Conservation (phyloP, 2,113 vertebrate genomes). For the Ceyx cyanopectus region DNA sequence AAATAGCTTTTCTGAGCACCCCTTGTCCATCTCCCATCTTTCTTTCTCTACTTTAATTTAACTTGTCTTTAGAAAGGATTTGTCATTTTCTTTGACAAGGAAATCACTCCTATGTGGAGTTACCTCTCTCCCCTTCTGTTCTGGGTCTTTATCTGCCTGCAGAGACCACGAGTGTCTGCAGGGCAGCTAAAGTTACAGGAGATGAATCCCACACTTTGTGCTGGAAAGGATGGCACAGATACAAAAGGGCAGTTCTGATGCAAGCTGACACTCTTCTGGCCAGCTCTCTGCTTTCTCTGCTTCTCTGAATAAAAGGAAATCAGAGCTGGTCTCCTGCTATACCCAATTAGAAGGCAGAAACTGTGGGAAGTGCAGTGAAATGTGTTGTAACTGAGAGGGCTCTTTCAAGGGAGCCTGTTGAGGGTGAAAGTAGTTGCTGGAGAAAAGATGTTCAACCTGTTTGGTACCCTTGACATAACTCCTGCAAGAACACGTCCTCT, state of each 20-base stretch:
- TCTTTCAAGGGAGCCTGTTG: background rate
- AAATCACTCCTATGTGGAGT: background rate
- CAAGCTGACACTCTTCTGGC: background rate
- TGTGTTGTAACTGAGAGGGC: background rate
- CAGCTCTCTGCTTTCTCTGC: background rate
- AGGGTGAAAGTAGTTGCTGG: background rate
- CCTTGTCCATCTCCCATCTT: background rate
- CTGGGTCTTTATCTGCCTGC: background rate
- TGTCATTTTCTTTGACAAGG: background rate
- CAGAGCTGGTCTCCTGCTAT: background rate
- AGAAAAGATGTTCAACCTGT: background rate
- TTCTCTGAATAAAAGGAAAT: background rate
- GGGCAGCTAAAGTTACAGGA: background rate
- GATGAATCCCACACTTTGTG: background rate
- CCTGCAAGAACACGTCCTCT: background rate
- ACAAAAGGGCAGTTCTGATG: background rate
- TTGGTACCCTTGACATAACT: background rate
- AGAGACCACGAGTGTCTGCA: background rate
- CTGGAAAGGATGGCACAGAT: background rate
- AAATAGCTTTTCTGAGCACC: background rate
- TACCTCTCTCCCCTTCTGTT: background rate
- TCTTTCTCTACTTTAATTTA: background rate
- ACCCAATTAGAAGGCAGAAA: background rate
- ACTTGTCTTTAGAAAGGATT: background rate
- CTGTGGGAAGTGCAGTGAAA: background rate